These are phyloP conservation scores for Therioaphis trifolii DNA, from an alignment of 2,888 invertebrate species.

Conservation along the genomic window DNA sequence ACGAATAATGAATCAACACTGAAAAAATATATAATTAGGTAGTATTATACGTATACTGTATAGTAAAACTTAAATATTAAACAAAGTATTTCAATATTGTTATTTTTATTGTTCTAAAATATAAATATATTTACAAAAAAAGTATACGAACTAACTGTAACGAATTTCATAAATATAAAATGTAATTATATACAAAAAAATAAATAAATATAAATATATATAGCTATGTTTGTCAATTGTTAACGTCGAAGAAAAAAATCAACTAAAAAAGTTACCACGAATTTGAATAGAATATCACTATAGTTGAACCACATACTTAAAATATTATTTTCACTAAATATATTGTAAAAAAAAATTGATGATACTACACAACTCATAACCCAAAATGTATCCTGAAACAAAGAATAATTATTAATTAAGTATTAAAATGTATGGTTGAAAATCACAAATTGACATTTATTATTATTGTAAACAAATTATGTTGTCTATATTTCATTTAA, in stretches of 20 bases:
- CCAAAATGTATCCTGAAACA: conserved; percentile 35
- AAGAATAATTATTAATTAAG: neutral
- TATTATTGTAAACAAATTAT: no score
- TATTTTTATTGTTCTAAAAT: conserved; percentile 10
- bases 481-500: no score
- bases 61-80: no score
- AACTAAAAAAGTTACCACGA: neutral
- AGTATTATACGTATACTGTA: no score
- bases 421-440: neutral
- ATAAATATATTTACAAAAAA: conserved; percentile 32
- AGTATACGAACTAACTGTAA: conserved; percentile 2
- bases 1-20: no score
- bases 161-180: neutral
- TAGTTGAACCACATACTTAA: neutral
- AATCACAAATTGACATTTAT: no score
- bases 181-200: neutral
- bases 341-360: conserved; percentile 5
- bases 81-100: neutral
- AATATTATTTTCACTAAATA: conserved; percentile 12
- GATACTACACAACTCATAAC: neutral
- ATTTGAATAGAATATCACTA: conserved; percentile 24
- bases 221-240: neutral
- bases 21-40: no score
- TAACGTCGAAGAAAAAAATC: conserved; percentile 3
- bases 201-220: conserved; percentile 34